Conservation (phyloP, 2,113 vertebrate species). For the Bubo bubo region DNA sequence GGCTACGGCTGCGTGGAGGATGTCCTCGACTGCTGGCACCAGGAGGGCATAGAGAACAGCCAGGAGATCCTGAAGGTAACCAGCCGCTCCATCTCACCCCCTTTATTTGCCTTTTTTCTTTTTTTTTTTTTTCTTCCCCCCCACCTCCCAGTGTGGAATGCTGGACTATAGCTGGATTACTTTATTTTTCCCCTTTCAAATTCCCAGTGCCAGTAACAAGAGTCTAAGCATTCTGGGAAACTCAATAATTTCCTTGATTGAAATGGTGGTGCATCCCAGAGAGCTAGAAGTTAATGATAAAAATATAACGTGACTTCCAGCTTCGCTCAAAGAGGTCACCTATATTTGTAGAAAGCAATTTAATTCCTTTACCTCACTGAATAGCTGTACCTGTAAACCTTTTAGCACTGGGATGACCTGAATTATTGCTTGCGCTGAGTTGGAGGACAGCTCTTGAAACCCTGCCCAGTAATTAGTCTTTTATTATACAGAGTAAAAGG, state of each 20-base stretch:
- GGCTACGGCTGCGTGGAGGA: conserved; percentile 85
- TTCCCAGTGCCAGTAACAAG: background rate
- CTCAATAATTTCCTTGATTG: background rate
- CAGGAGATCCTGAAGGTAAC: conserved; percentile 90
- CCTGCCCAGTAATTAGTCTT: background rate
- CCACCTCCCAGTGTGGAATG: too few relatives aligned
- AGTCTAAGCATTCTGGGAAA: background rate
- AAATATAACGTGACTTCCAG: background rate
- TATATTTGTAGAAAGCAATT: background rate
- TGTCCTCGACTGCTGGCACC: conserved; percentile 89
- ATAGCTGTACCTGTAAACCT: background rate
- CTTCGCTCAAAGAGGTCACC: background rate
- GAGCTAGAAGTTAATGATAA: background rate
- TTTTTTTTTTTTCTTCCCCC: too few relatives aligned
- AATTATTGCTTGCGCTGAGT: background rate
- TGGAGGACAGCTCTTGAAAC: background rate
- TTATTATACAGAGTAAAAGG: background rate
- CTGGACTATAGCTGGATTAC: background rate
- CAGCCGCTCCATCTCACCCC: background rate
- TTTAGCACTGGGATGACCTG: background rate
- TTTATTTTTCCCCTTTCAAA: background rate
- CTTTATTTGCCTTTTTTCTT: too few relatives aligned
- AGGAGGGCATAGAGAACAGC: conserved; percentile 91
- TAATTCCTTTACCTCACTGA: background rate
- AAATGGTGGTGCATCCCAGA: background rate